A percentile compares a stretch with the other conserved stretches of the same genome.
These are phyloP conservation scores for Muschampia plurimacula DNA, from an alignment of 2,888 invertebrate genomes.

Conservation along the genomic window DNA sequence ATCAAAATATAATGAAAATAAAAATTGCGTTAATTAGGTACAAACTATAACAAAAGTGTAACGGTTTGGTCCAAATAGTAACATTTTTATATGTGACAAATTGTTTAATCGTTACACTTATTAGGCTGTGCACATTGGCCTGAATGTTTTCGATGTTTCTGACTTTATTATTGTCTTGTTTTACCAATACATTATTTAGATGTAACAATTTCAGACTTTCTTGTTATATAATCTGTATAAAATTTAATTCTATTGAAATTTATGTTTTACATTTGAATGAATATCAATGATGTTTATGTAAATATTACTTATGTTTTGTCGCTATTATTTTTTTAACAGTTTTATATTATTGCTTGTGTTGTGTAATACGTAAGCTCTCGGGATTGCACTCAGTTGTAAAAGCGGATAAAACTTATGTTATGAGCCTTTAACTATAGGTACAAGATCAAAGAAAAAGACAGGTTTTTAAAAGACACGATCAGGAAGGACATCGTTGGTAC, in stretches of 20 bases:
- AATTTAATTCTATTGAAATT: conserved; percentile 29
- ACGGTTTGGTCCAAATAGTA: conserved; percentile 10
- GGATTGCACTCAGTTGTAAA: conserved; percentile 37
- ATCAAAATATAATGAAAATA: conserved; percentile 17
- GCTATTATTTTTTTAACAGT: conserved; percentile 51
- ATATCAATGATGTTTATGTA: conserved; percentile 48
- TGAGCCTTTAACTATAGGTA: not conserved
- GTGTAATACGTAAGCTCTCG: conserved; percentile 47
- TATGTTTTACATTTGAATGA: conserved; percentile 31
- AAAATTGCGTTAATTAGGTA: conserved; percentile 25
- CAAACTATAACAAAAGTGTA: conserved; percentile 28
- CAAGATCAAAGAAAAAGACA: conserved; percentile 3
- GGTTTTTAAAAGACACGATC: conserved; percentile 8
- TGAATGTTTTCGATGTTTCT: conserved; percentile 4
- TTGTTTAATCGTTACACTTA: conserved; percentile 12
- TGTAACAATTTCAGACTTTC: conserved; percentile 20
- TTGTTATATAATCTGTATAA: conserved; percentile 34
- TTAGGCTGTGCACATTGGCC: conserved; percentile 16
- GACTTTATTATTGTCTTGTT: not conserved
- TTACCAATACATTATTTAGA: conserved; percentile 20
- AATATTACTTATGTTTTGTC: conserved; percentile 59
- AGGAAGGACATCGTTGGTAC: not conserved
- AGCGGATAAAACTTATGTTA: not conserved
- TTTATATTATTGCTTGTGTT: conserved; percentile 53
- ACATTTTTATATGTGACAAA: conserved; percentile 11